A percentile compares a stretch with the other conserved stretches of the same genome.
Evolutionary conservation across 2,888 invertebrate species (phyloP).

Genomic region (Mechanitis messenoides): DNA sequence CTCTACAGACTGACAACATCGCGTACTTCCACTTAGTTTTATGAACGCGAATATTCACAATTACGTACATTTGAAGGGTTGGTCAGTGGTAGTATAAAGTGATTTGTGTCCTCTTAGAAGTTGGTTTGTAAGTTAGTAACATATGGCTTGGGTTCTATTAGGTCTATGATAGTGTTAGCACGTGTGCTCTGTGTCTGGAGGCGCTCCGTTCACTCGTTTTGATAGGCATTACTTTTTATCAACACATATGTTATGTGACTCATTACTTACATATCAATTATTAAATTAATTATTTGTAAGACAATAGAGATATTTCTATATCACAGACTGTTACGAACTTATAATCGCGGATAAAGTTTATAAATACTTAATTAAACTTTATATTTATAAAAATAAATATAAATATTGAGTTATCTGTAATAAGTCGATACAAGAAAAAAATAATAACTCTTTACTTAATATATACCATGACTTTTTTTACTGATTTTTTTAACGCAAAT

Average conservation of each 20-base stretch:
- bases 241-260: constrained; percentile 4
- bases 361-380: no score
- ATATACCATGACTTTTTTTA: neutral
- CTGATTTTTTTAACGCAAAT: no score
- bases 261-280: neutral
- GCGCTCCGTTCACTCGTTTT: constrained; percentile 71
- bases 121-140: constrained; percentile 63
- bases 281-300: neutral
- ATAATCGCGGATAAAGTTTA: no score
- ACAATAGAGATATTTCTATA: neutral
- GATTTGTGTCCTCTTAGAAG: constrained; percentile 57
- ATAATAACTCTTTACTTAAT: neutral
- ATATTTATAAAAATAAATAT: no score
- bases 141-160: constrained; percentile 66
- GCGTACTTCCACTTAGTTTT: constrained; percentile 35
- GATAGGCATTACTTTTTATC: constrained; percentile 35
- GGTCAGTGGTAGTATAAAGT: constrained; percentile 45
- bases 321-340: no score
- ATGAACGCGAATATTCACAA: constrained; percentile 24
- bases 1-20: constrained; percentile 35
- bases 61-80: constrained; percentile 22
- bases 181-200: constrained; percentile 64
- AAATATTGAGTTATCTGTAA: no score
- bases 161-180: constrained; percentile 60
- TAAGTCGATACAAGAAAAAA: neutral